These are phyloP conservation scores for Tetramorium bicarinatum DNA, from an alignment of 2,888 invertebrate genomes.

Conservation along the genomic window DNA sequence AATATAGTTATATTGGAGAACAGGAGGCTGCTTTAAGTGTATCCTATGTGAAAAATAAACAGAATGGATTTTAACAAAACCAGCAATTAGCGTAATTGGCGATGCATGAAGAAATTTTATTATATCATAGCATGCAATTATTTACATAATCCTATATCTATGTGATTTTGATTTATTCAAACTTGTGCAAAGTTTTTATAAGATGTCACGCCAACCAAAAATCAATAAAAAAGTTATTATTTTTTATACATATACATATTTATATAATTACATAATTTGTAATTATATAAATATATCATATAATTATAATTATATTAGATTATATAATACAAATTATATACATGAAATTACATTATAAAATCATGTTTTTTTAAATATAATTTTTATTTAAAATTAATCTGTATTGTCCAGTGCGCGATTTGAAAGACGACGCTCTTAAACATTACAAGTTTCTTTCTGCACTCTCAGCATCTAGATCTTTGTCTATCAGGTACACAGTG, in stretches of 20 bases:
- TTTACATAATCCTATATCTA: conserved; percentile 54
- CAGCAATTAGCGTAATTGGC: conserved; percentile 58
- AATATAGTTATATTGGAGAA: conserved; percentile 80
- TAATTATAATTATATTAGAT: conserved; percentile 36
- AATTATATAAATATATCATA: conserved; percentile 11
- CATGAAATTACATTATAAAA: conserved; percentile 32
- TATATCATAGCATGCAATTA: conserved; percentile 68
- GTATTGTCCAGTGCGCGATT: conserved; percentile 34
- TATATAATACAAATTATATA: conserved; percentile 14
- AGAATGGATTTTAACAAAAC: conserved; percentile 51
- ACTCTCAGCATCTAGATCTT: not conserved
- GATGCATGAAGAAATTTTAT: conserved; percentile 24
- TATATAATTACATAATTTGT: conserved; percentile 34
- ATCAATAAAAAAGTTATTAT: conserved; percentile 5
- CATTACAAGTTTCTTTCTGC: conserved; percentile 3
- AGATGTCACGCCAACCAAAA: conserved; percentile 39
- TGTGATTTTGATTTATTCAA: conserved; percentile 39
- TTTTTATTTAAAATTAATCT: conserved; percentile 48
- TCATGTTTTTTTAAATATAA: conserved; percentile 41
- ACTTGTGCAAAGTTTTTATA: conserved; percentile 60
- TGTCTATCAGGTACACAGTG: not conserved
- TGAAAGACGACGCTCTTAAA: not conserved
- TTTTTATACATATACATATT: conserved; percentile 16
- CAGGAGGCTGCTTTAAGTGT: conserved; percentile 75
- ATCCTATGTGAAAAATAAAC: conserved; percentile 57